Evolutionary conservation across 2,797 vertebrate species (phyloP), one percentile per base, ranked within the genome.

Genomic region (Muscicapa comitata): DNA sequence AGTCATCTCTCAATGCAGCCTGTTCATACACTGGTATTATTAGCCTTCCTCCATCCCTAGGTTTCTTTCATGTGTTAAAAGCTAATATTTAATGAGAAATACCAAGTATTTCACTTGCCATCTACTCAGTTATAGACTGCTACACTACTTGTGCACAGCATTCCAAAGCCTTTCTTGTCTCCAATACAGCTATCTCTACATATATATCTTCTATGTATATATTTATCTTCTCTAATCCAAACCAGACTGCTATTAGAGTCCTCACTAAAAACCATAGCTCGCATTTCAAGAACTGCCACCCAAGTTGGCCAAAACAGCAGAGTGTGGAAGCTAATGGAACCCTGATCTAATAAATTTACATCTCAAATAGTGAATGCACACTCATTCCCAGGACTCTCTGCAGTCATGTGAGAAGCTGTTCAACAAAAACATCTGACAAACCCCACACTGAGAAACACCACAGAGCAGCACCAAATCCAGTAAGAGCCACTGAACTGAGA

Each of bases 251-350:
- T 72, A 0, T 35, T 28, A 12, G 12, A 82, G 33, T 16, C 1
- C 0, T 25, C 29, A 77, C 43, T 40, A 62, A 72, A 79, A 86
- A 51, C 1, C 0, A 1, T 1, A 42, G 33, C 15, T 68, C 50
- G 24, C 15, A 61, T 38, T 4, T 1, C 11, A 37, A 68, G 17
- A 68, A 26, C 35, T 40, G 24, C 35, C 57, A 59, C 24, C 42
- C 24, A 71, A 18, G 29, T 38, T 29, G 40, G 50, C 43, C 53
- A 50, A 31, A 74, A 61, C 11, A 85, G 40, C 63, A 21, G 14
- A 45, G 6, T 14, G 16, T 3, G 7, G 45, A 70, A 87, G 28
- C 11, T 42, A 48, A 47, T 0, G 3, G 1, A 81, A 29, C 20
- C n/a, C 57, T 70, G 37, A 68, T 66, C 14, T 28, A 54, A 28